A percentile compares a stretch with the other conserved stretches of the same genome.
Conservation (phyloP, 1,140 invertebrate genomes). For the Akabosia matsudoensis region DNA sequence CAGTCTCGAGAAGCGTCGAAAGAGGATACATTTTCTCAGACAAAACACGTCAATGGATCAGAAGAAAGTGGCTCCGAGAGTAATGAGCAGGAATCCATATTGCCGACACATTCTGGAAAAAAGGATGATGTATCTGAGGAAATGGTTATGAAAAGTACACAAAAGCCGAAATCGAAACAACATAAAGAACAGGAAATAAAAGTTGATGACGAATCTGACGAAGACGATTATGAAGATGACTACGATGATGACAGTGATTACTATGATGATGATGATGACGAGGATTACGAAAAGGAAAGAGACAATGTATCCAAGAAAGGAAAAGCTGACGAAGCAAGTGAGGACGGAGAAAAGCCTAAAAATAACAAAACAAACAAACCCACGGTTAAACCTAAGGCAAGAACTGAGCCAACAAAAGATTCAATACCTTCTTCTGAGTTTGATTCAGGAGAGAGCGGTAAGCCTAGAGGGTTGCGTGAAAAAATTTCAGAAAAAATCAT, state of each 20-base stretch:
- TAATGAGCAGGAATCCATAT: no score
- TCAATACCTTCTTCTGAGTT: neutral
- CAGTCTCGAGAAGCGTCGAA: no score
- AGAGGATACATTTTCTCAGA: neutral
- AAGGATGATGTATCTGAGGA: neutral
- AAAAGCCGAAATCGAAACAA: neutral
- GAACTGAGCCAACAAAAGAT: neutral
- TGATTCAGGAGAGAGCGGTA: neutral
- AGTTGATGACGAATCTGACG: no score
- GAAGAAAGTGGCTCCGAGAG: no score
- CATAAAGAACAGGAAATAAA: no score
- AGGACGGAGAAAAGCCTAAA: neutral
- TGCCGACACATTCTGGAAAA: no score
- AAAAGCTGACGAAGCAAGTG: neutral
- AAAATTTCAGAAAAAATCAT: slow-evolving; percentile 12
- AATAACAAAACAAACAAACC: neutral
- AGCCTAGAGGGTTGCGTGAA: neutral
- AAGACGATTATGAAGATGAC: neutral
- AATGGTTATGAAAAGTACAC: neutral
- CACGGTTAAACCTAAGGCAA: neutral
- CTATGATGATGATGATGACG: neutral
- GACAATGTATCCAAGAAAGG: neutral
- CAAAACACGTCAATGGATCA: neutral
- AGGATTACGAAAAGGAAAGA: neutral
- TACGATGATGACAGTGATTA: neutral